Base-by-base conservation (phyloP, 1,140 invertebrate genomes). In the Trichogramma pretiosum region DNA sequence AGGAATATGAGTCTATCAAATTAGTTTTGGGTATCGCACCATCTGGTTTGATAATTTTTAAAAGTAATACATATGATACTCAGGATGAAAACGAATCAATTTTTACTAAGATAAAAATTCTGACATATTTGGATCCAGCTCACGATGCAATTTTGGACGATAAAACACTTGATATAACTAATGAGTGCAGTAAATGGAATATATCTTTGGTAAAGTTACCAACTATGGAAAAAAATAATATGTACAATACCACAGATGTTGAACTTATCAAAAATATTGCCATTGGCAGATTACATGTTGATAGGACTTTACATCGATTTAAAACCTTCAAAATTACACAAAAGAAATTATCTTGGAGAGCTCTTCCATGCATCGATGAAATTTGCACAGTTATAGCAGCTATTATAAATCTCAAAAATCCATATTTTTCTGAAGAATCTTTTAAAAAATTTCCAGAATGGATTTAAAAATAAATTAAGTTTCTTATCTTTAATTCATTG, bases 381-480 rank as follows among this genome's bases (percentile, higher is more conserved):
- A 13, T 48, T 21, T 48, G 30, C 17, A 48, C 46, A 14, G 21
- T 48, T 7, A 42, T 48, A 33, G 46, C 46, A 5, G 46, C 39
- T 13, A 28, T 48, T 21, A 18, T 48, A 16, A 48, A 48, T 37
- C 14, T 48, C 13, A 42, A 32, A 14, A 41, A 48, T 35, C 46
- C 46, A n/a, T n/a, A n/a, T n/a, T n/a, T n/a, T n/a, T n/a, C 22
- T 1, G 30, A 48, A 3, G 38, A 48, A 2, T 9, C 14, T 11
- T n/a, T 4, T 18, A 36, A 35, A 26, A 38, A 46, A 17, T 9
- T 42, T 9, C 33, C 17, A 42, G 18, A 33, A 22, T 32, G n/a
- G 1, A 18, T 13, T 16, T 21, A 19, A 19, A 30, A 13, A 19
- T 42, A 42, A 18, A 26, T 3, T 26, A 41, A n/a, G n/a, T n/a